These are phyloP conservation scores for Rhea americana DNA, from an alignment of 2,113 vertebrate species.

Conservation along the genomic window DNA sequence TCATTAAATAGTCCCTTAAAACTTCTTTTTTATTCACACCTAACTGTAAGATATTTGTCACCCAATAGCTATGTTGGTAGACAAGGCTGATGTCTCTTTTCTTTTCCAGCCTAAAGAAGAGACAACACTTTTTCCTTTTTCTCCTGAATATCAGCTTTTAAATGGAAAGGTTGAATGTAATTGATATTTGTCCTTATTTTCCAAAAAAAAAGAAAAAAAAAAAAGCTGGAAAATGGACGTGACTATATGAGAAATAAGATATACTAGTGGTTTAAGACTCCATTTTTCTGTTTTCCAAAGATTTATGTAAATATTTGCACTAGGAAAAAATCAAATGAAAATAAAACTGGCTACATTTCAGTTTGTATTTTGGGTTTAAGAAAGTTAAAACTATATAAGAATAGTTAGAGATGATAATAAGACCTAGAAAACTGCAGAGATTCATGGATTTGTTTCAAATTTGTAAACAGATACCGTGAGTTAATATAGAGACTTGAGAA, in stretches of 20 bases:
- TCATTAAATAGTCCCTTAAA: not conserved
- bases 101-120: not conserved
- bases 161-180: rapidly evolving
- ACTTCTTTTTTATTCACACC: not conserved
- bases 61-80: not conserved
- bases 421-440: not conserved
- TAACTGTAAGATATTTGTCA: not conserved
- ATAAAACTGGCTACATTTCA: not conserved
- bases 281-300: not conserved
- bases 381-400: not conserved
- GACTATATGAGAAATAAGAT: not conserved
- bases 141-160: not conserved
- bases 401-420: not conserved
- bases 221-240: not conserved
- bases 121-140: not conserved
- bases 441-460: not conserved
- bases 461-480: not conserved
- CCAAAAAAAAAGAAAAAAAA: not conserved
- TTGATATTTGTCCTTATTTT: not conserved
- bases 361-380: not conserved
- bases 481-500: not conserved
- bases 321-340: not conserved
- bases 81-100: not conserved
- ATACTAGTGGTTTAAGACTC: not conserved
- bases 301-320: not conserved